A percentile compares a stretch with the other conserved stretches of the same genome.
Evolutionary conservation across 2,797 vertebrate genomes (phyloP).

Genomic region (Alauda arvensis): DNA sequence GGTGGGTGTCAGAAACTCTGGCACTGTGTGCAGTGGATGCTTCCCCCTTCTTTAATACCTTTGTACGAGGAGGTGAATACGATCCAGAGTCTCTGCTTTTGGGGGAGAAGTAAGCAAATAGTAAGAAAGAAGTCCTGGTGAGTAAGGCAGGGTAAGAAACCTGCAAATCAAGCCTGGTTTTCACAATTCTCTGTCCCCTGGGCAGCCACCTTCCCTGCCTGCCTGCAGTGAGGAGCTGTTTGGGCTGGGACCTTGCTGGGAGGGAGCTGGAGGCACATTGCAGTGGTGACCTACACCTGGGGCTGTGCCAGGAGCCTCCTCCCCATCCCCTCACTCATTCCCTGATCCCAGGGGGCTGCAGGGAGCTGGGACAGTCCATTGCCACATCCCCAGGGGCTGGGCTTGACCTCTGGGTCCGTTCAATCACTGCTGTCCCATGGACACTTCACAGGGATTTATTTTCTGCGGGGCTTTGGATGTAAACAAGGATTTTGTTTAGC

Average conservation of each 20-base stretch:
- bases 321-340: background rate
- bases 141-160: background rate
- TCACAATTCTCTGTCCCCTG: background rate
- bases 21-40: background rate
- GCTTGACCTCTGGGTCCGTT: background rate
- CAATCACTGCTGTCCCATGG: background rate
- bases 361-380: background rate
- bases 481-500: background rate
- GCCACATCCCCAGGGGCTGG: rapidly evolving
- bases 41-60: background rate
- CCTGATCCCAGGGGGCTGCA: rapidly evolving
- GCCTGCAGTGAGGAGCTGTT: background rate
- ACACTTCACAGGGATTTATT: background rate
- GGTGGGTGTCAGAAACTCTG: background rate
- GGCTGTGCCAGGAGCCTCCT: background rate
- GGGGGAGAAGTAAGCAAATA: background rate
- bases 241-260: background rate
- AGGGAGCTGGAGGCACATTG: background rate
- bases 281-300: background rate
- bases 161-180: rapidly evolving
- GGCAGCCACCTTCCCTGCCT: background rate
- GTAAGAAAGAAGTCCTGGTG: background rate
- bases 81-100: background rate
- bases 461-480: background rate
- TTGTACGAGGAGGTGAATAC: background rate